phyloP scores from a whole-genome alignment of 92 coral and sea anemone genomes.

The Zoanthus solanderi region DNA sequence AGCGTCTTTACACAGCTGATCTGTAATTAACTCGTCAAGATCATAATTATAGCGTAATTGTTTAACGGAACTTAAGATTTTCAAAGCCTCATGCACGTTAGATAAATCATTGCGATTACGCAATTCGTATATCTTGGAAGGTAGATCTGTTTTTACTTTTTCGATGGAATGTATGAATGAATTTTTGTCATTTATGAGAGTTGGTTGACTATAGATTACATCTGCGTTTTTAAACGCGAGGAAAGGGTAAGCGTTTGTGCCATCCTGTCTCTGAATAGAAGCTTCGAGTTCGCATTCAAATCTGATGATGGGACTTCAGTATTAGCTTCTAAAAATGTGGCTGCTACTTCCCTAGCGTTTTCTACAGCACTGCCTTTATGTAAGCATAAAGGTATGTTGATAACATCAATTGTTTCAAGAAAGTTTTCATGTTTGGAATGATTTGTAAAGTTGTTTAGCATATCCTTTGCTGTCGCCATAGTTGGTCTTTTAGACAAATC shows the following conservation, averaged over 20 bases:
- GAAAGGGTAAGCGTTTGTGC: constrained; percentile 60
- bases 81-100: constrained; percentile 31
- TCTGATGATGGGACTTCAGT: background rate
- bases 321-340: background rate
- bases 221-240: constrained; percentile 50
- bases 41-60: background rate
- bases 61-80: constrained; percentile 16
- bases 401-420: background rate
- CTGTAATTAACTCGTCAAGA: constrained; percentile 24
- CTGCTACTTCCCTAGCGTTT: background rate
- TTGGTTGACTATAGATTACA: background rate
- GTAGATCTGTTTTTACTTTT: constrained; percentile 29
- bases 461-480: too few species aligned
- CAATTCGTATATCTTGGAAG: constrained; percentile 26
- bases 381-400: background rate
- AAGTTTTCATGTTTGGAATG: background rate
- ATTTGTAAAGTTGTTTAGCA: too few species aligned
- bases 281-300: constrained; percentile 18
- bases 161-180: background rate
- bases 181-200: background rate
- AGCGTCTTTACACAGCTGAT: constrained; percentile 44
- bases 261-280: constrained; percentile 33
- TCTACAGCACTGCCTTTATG: background rate
- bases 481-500: too few species aligned
- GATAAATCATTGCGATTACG: background rate